Conservation (phyloP, 2,888 invertebrate species). For the Sinelater perroti region DNA sequence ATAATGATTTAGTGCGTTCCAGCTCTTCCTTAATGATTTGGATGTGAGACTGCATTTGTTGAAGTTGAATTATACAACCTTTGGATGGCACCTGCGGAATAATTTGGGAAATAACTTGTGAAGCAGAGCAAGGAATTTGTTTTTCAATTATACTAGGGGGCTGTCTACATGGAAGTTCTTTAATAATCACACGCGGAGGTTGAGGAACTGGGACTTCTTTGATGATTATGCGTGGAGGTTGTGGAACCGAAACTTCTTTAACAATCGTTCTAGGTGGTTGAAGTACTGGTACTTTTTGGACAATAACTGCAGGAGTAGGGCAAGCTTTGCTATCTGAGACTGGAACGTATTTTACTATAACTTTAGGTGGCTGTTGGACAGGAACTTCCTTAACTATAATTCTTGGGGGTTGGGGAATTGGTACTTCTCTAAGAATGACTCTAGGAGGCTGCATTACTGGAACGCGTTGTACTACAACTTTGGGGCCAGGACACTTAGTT, state of each 20-base stretch:
- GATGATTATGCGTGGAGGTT: conserved; percentile 21
- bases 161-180: conserved; percentile 15
- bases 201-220: conserved; percentile 12
- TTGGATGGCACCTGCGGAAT: too few relatives aligned
- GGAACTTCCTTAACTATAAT: conserved; percentile 26
- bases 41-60: neutral
- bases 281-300: neutral
- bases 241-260: conserved; percentile 3
- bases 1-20: neutral
- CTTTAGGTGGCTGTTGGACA: conserved; percentile 8
- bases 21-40: neutral
- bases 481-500: conserved; percentile 12
- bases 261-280: conserved; percentile 10
- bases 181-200: conserved; percentile 12
- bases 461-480: conserved; percentile 18
- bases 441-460: conserved; percentile 18
- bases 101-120: too few relatives aligned
- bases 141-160: conserved; percentile 18
- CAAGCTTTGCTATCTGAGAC: neutral
- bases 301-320: neutral
- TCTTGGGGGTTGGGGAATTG: conserved; percentile 16
- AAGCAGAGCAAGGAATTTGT: conserved; percentile 2
- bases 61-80: too few relatives aligned
- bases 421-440: conserved; percentile 25
- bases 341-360: conserved; percentile 13